Evolutionary conservation across 2,888 invertebrate species (phyloP).

Genomic region (Melitaea athalia): DNA sequence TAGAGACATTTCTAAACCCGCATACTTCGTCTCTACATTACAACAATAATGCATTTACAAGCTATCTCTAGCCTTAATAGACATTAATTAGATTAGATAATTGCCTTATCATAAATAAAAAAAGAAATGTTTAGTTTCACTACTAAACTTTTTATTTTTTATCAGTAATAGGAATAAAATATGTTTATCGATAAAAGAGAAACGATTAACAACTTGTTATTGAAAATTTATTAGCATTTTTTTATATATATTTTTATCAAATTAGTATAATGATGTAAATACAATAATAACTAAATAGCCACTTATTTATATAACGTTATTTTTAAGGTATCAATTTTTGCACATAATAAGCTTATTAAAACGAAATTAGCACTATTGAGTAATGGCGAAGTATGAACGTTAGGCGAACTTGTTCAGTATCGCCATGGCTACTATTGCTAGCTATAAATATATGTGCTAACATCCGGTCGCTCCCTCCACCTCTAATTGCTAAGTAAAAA

Average conservation of each 20-base stretch:
- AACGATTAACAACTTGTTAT: too few species aligned
- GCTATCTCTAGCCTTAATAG: slow-evolving; percentile 2
- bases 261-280: too few species aligned
- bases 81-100: slow-evolving; percentile 11
- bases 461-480: slow-evolving; percentile 48
- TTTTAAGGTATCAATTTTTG: too few species aligned
- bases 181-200: background rate
- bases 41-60: background rate
- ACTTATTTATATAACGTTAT: too few species aligned
- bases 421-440: slow-evolving; percentile 13
- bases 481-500: slow-evolving; percentile 44
- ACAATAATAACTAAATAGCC: too few species aligned
- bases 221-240: too few species aligned
- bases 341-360: background rate
- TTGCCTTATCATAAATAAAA: slow-evolving; percentile 6
- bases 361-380: background rate
- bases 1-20: background rate
- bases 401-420: background rate
- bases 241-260: too few species aligned
- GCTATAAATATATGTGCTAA: slow-evolving; percentile 32
- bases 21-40: background rate
- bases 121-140: slow-evolving; percentile 4
- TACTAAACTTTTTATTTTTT: background rate
- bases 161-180: background rate
- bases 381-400: background rate